A percentile compares a stretch with the other conserved stretches of the same genome.
phyloP scores from a whole-genome alignment of 35 echinoderm and acorn worm genomes.

The Heliocidaris erythrogramma region DNA sequence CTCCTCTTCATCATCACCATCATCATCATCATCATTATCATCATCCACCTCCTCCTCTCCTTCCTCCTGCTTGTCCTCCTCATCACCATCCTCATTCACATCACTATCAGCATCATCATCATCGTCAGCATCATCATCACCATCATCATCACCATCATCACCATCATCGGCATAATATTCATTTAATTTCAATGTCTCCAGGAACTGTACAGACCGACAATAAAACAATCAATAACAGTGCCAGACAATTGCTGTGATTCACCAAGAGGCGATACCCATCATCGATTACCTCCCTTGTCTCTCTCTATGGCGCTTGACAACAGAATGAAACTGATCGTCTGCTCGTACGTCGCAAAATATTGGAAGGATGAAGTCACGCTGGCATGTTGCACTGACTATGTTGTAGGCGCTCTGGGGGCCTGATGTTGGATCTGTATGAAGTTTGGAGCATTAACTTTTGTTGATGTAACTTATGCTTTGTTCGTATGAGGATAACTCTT shows the following conservation, averaged over 20 bases:
- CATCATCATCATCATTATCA: too few species aligned
- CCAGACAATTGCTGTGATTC: not conserved
- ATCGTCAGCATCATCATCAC: not conserved
- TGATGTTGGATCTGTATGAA: not conserved
- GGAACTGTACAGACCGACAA: not conserved
- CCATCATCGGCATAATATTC: not conserved
- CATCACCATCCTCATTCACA: not conserved
- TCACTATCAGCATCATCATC: constrained; percentile 25
- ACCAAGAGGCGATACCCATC: not conserved
- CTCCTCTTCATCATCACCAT: too few species aligned
- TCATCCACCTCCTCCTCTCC: not conserved
- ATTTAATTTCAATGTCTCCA: not conserved
- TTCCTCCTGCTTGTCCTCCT: not conserved
- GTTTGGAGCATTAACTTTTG: not conserved
- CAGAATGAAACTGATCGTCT: not conserved
- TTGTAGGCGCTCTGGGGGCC: not conserved
- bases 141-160: constrained; percentile 43
- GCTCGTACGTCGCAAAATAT: not conserved
- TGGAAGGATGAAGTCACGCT: not conserved
- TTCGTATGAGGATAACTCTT: not conserved
- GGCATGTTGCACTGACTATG: not conserved
- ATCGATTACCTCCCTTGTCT: not conserved
- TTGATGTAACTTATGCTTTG: not conserved
- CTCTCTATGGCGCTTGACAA: not conserved
- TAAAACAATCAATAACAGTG: not conserved